A percentile compares a stretch with the other conserved stretches of the same genome.
phyloP scores from a whole-genome alignment of 2,797 vertebrate species.

The Xerus rutilus region DNA sequence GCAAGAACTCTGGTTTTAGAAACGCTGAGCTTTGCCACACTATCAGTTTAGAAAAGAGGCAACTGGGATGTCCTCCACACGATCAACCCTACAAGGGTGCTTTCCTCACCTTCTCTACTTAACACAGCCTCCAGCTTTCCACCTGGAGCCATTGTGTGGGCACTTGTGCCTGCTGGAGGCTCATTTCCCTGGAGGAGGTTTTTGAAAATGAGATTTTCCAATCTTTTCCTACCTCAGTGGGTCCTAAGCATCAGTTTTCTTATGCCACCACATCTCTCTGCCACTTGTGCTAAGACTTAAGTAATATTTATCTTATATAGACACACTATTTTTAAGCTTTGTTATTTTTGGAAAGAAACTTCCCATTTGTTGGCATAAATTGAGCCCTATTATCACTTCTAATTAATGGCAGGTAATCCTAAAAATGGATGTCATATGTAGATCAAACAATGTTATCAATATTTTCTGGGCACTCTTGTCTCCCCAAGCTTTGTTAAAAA shows the following conservation, averaged over 20 bases:
- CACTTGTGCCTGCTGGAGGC: not conserved
- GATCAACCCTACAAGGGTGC: not conserved
- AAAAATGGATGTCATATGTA: not conserved
- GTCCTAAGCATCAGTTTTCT: not conserved
- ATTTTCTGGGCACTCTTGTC: not conserved
- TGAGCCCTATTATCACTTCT: not conserved
- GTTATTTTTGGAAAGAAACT: not conserved
- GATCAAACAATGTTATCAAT: not conserved
- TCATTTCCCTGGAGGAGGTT: not conserved
- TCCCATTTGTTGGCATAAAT: not conserved
- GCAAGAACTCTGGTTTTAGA: not conserved
- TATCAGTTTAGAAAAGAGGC: not conserved
- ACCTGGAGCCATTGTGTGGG: conserved; percentile 41
- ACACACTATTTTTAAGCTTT: not conserved
- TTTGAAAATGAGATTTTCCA: conserved; percentile 39
- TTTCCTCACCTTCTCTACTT: not conserved
- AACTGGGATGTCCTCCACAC: not conserved
- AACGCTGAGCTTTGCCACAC: not conserved
- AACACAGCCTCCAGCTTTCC: not conserved
- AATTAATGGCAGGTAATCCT: not conserved
- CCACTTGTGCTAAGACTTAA: not conserved
- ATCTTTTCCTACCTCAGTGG: not conserved
- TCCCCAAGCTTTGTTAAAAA: not conserved
- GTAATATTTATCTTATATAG: not conserved
- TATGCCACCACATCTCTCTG: not conserved